Base-by-base conservation (phyloP, 2,797 vertebrate species). In the Heliangelus exortis region DNA sequence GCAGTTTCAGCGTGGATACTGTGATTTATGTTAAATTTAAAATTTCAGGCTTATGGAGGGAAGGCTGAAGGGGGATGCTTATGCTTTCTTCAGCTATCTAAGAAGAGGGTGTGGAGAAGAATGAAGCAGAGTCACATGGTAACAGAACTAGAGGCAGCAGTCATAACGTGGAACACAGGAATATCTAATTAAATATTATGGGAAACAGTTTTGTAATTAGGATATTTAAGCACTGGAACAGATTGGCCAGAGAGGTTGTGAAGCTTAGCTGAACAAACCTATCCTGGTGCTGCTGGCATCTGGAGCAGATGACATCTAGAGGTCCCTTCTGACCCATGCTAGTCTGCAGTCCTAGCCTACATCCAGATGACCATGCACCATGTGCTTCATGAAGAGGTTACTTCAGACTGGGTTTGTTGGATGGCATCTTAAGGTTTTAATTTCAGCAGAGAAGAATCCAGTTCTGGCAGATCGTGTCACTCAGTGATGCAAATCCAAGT, bases 281-380 rank as follows among this genome's bases (percentile, higher is more conserved):
- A 25, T 69, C 33, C 4, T 39, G 20, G 6, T 81, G 26, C 29
- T 78, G n/a, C n/a, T 90, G 74, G 23, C 51, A 53, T 43, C 2
- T 6, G 39, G 71, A 87, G 51, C 31, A 53, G 51, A 25, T 79
- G 29, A 84, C 81, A 54, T 86, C 53, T 78, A 58, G 61, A 43
- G 69, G 34, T 84, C 29, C 48, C 43, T 73, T 87, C 78, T 82
- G 81, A 66, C 43, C 22, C 69, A 34, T 54, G 68, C 14, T 65
- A 33, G 22, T 61, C 36, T 47, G 0, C 26, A 66, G 47, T 74
- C 36, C 22, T 67, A 48, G 29, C 31, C 13, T 51, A 16, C 33
- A 34, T 41, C 66, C 57, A 23, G 19, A n/a, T 2, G 1, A 41
- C 34, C 51, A 18, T 43, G 15, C 33, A 9, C 0, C 0, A 22